Evolutionary conservation across 2,797 vertebrate species (phyloP).

Genomic region (Anableps anableps): DNA sequence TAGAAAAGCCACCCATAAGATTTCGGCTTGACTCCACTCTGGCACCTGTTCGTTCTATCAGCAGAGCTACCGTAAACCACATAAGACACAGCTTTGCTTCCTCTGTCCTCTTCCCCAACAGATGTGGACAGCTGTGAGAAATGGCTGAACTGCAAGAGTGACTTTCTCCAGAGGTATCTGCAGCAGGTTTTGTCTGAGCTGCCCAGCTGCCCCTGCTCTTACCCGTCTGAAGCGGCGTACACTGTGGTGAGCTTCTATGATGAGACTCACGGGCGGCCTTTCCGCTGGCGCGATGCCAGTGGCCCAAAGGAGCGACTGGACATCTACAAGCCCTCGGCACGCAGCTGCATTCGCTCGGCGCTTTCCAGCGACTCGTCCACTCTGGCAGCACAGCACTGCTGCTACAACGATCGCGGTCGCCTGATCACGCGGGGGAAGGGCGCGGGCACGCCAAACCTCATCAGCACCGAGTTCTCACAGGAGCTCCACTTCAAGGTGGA

Average conservation of each 20-base stretch:
- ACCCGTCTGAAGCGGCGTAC: conserved; percentile 84
- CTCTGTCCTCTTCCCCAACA: conserved; percentile 51
- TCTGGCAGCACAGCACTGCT: conserved; percentile 91
- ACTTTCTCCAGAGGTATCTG: conserved; percentile 90
- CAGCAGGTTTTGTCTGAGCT: conserved; percentile 87
- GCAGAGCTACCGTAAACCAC: neutral
- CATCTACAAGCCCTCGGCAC: conserved; percentile 90
- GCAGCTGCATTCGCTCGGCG: conserved; percentile 88
- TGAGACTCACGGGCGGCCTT: conserved; percentile 78
- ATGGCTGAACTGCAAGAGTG: conserved; percentile 94
- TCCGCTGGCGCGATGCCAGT: conserved; percentile 90
- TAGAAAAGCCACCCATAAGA: neutral
- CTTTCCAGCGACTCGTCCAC: conserved; percentile 87
- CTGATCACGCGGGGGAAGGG: conserved; percentile 93
- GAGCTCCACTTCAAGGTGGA: conserved; percentile 96
- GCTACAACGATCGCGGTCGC: conserved; percentile 85
- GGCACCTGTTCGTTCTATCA: neutral
- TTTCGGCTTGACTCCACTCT: neutral
- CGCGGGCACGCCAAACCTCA: conserved; percentile 88
- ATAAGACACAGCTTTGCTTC: neutral
- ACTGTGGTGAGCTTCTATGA: conserved; percentile 85
- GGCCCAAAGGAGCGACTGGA: conserved; percentile 88
- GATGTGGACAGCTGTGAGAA: conserved; percentile 95
- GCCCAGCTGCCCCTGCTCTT: conserved; percentile 91
- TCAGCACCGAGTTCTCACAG: conserved; percentile 92